phyloP scores from a whole-genome alignment of 2,797 vertebrate genomes.

The Cryptoprocta ferox region DNA sequence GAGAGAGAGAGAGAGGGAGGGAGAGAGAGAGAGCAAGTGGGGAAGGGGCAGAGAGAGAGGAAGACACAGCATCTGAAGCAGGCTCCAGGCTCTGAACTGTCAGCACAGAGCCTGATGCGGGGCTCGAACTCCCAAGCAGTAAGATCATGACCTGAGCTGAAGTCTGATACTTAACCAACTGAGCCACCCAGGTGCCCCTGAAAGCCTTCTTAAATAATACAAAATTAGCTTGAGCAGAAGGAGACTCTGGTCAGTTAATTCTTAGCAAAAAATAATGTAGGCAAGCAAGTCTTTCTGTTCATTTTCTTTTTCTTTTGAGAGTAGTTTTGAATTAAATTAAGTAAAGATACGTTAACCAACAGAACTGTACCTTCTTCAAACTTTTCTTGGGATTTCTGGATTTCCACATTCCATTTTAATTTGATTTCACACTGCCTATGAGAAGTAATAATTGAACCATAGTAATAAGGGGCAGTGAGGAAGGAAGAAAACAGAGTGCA shows the following conservation, averaged over 20 bases:
- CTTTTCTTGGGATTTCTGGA: background rate
- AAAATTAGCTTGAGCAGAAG: background rate
- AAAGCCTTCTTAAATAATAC: background rate
- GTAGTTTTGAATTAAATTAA: background rate
- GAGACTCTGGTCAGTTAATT: background rate
- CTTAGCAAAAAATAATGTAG: background rate
- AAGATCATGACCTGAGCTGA: too few relatives aligned
- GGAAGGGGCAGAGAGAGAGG: too few relatives aligned
- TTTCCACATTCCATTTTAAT: background rate
- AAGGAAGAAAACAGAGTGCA: background rate
- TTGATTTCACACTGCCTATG: background rate
- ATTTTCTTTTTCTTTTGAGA: background rate
- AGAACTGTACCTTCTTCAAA: background rate
- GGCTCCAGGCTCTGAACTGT: too few relatives aligned
- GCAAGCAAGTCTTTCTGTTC: background rate
- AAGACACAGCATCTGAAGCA: too few relatives aligned
- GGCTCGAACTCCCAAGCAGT: too few relatives aligned
- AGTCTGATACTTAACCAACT: too few relatives aligned
- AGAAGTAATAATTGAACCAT: background rate
- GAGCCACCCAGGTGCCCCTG: background rate
- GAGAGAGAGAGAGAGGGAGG: too few relatives aligned
- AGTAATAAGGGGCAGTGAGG: background rate
- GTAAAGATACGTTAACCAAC: background rate
- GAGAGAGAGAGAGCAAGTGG: too few relatives aligned
- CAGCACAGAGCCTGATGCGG: too few relatives aligned